phyloP scores from a whole-genome alignment of 2,113 vertebrate species.

The Hassar affinis region DNA sequence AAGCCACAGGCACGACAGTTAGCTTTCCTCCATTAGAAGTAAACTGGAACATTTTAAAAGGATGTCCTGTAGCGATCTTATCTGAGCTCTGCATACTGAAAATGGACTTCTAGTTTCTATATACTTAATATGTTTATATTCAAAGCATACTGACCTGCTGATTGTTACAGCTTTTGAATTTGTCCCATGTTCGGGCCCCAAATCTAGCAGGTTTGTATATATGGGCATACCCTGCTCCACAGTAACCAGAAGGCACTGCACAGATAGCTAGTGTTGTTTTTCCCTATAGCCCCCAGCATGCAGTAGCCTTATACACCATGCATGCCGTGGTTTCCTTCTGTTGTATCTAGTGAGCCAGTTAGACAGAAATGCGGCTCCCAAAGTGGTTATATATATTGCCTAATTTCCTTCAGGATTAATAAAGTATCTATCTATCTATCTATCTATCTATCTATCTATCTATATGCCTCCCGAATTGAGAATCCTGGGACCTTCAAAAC shows the following conservation, averaged over 20 bases:
- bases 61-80: background rate
- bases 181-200: background rate
- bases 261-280: background rate
- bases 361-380: background rate
- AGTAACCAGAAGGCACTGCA: background rate
- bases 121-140: background rate
- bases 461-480: background rate
- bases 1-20: background rate
- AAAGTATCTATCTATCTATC: no score
- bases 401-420: no score
- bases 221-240: background rate
- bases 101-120: background rate
- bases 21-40: background rate
- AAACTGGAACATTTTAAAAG: background rate
- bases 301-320: slow-evolving; percentile 1
- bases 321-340: background rate
- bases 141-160: background rate
- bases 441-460: no score
- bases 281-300: background rate
- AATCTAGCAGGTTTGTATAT: no score
- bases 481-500: background rate
- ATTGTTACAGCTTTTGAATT: background rate
- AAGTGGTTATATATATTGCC: no score
- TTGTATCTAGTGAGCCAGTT: background rate
- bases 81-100: background rate